Base-by-base conservation (phyloP, 2,888 invertebrate genomes). In the Habrosyne pyritoides region DNA sequence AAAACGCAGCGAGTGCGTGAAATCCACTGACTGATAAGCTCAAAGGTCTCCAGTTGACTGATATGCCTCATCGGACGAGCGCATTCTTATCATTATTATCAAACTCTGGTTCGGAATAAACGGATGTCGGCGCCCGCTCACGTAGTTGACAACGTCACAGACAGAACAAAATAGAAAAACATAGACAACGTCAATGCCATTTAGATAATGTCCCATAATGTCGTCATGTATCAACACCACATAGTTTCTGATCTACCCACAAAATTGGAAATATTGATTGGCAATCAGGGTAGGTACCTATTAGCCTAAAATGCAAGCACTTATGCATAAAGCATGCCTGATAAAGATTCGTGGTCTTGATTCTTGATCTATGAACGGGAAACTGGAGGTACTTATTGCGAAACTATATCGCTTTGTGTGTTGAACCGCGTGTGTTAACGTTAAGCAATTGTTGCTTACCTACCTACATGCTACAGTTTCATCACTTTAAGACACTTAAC, bases 61-160 rank as follows among this genome's bases (percentile, higher is more conserved):
- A 77, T 78, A 64, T 65, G 57, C 55, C 53, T 53, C 56, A 63
- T 67, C 67, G 67, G 69, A 57, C 57, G 59, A 67, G 65, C 69
- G 70, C 70, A 67, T 72, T 74, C 68, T 87, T 88, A 87, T 89
- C 88, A 64, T 58, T 60, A n/a, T 80, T 81, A 77, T 77, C 77
- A 63, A 65, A 59, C 58, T 67, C 66, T 67, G 63, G 57, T 77
- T 76, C 67, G 70, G 69, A 79, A 73, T 64, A 73, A 75, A 68
- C 77, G 71, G 72, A 77, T 75, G 71, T 61, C 66, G 56, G 66
- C 59, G 53, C 42, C 7, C 14, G 18, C 42, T n/a, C 42, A 18
- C 8, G 18, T 18, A 18, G 8, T 42, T 7, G 36, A 36, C 36
- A 36, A 14, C 36, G 36, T 36, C 36, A 36, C 18, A 42, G 42